These are phyloP conservation scores for Himalopsyche japonica DNA, from an alignment of 2,888 invertebrate genomes.

Conservation along the genomic window DNA sequence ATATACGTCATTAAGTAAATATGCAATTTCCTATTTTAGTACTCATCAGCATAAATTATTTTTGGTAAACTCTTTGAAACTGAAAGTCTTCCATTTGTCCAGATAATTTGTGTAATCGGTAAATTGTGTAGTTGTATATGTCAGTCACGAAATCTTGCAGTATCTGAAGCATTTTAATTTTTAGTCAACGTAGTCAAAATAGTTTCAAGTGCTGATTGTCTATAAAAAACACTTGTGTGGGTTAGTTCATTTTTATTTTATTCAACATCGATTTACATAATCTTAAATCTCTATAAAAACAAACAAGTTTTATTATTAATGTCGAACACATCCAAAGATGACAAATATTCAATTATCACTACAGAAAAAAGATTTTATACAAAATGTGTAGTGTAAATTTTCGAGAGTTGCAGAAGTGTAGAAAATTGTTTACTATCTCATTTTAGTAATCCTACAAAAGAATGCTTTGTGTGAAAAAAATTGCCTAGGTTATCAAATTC, in stretches of 20 bases:
- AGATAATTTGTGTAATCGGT: not conserved
- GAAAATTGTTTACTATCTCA: not conserved
- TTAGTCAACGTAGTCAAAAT: too few relatives aligned
- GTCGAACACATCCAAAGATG: not conserved
- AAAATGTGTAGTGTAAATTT: not conserved
- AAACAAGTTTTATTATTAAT: not conserved
- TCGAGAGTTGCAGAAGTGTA: not conserved
- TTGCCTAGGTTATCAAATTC: not conserved
- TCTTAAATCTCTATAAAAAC: not conserved
- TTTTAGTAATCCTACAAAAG: not conserved
- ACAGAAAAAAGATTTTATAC: not conserved
- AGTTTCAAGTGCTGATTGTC: not conserved
- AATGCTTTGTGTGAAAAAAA: not conserved
- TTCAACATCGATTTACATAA: not conserved
- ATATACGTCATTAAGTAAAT: too few relatives aligned
- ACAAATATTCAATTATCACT: not conserved
- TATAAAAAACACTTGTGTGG: not conserved
- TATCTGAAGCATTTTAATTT: too few relatives aligned
- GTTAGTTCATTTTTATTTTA: not conserved
- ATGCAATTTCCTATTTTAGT: not conserved
- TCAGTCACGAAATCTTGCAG: too few relatives aligned
- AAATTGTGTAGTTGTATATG: not conserved
- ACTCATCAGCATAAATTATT: not conserved
- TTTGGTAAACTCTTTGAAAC: not conserved
- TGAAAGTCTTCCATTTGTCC: not conserved